Evolutionary conservation across 2,113 vertebrate genomes (phyloP).

Genomic region (Dromiciops gliroides): DNA sequence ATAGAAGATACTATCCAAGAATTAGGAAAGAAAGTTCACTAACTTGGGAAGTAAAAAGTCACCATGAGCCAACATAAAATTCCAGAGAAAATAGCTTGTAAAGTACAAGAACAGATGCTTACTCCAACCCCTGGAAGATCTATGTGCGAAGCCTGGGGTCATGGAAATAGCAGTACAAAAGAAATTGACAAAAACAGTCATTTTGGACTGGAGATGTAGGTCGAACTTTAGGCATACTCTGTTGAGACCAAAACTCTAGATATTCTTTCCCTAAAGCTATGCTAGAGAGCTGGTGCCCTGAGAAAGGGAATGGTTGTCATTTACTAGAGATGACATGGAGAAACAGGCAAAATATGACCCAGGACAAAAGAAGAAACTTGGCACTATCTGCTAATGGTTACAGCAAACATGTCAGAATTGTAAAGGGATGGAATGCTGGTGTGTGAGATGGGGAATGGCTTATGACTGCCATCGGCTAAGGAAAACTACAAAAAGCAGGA

Average conservation of each 20-base stretch:
- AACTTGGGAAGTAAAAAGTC: too few relatives aligned
- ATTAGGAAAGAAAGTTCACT: too few relatives aligned
- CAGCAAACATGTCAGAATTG: not conserved
- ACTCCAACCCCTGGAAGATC: not conserved
- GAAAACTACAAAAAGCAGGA: not conserved
- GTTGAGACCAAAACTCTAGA: not conserved
- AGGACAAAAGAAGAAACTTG: not conserved
- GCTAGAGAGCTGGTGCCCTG: not conserved
- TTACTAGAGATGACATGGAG: not conserved
- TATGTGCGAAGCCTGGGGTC: not conserved
- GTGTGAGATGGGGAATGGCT: not conserved
- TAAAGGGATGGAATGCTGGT: not conserved
- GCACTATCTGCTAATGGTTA: not conserved
- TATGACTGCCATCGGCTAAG: not conserved
- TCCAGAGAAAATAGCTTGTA: not conserved
- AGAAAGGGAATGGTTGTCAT: not conserved
- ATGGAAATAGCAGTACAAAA: not conserved
- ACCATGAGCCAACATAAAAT: not conserved
- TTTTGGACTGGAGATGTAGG: not conserved
- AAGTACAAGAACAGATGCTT: not conserved
- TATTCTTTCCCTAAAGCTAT: not conserved
- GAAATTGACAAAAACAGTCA: not conserved
- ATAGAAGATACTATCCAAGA: too few relatives aligned
- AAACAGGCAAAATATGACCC: not conserved
- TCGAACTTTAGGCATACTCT: not conserved